These are phyloP conservation scores for Babylonia areolata DNA, from an alignment of 1,140 invertebrate genomes.

Conservation along the genomic window DNA sequence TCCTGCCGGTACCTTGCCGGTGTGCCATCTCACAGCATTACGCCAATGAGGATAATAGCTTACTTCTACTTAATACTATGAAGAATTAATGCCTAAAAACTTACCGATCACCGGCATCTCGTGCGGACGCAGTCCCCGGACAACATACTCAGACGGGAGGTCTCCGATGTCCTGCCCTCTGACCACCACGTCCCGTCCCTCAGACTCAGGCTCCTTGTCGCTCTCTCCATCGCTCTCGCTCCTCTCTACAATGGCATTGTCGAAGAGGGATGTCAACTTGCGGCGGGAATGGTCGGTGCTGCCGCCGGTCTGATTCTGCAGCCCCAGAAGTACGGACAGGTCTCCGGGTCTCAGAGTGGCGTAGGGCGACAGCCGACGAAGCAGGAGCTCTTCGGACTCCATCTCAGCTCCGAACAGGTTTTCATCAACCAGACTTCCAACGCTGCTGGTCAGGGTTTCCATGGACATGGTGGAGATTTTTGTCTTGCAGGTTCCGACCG, in stretches of 20 bases:
- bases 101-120: constrained; percentile 84
- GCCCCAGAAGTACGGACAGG: constrained; percentile 36
- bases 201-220: constrained; percentile 29
- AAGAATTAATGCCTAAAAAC: not conserved
- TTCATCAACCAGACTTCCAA: constrained; percentile 34
- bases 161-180: constrained; percentile 42
- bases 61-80: not conserved
- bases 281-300: not conserved
- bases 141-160: constrained; percentile 78
- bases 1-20: not conserved
- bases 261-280: constrained; percentile 14
- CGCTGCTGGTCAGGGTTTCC: constrained; percentile 34
- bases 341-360: constrained; percentile 47
- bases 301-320: not conserved
- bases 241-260: constrained; percentile 27
- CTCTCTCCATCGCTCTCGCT: not conserved
- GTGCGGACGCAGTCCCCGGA: constrained; percentile 82
- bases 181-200: constrained; percentile 34
- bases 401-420: constrained; percentile 30
- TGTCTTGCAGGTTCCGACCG: not conserved
- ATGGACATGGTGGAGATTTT: constrained; percentile 10
- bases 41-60: not conserved
- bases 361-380: constrained; percentile 46
- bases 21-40: not conserved
- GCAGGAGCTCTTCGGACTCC: constrained; percentile 34